Percentiles rank a stretch among this genome's conserved stretches.
Evolutionary conservation across 1,140 invertebrate species (phyloP).

Genomic region (Halictus rubicundus): DNA sequence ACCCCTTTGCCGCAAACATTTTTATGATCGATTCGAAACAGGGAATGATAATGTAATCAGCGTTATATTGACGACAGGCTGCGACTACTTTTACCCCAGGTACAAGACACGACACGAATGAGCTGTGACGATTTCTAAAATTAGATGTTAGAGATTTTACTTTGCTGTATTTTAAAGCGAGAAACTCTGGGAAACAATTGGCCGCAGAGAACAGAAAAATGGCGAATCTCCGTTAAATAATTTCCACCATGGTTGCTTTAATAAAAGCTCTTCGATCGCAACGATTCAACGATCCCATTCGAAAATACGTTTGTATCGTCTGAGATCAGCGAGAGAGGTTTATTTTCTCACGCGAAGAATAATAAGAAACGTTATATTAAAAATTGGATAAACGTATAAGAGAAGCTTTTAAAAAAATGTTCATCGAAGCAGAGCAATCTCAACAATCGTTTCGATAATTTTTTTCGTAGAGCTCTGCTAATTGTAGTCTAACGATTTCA

Average conservation of each 20-base stretch:
- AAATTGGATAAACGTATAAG: neutral
- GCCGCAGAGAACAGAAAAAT: neutral
- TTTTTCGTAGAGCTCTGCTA: neutral
- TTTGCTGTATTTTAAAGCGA: slow-evolving; percentile 8
- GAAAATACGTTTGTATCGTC: too few species aligned
- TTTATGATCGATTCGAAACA: neutral
- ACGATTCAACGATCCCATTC: neutral
- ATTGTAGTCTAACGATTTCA: too few species aligned
- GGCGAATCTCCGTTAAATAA: neutral
- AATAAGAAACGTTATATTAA: neutral
- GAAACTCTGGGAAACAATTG: neutral
- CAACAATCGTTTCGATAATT: neutral
- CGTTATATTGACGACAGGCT: slow-evolving; percentile 6
- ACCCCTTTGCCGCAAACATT: slow-evolving; percentile 49
- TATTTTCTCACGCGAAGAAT: neutral
- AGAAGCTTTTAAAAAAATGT: neutral
- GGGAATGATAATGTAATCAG: slow-evolving; percentile 25
- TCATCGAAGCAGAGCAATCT: neutral
- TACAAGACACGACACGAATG: slow-evolving; percentile 35
- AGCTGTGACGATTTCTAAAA: slow-evolving; percentile 56
- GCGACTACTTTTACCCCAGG: slow-evolving; percentile 6
- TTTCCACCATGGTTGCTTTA: neutral
- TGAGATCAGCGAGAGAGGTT: neutral
- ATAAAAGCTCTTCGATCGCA: too few species aligned
- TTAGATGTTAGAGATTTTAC: slow-evolving; percentile 38